Conservation (phyloP, 1,140 invertebrate species). For the Anthonomus grandis region DNA sequence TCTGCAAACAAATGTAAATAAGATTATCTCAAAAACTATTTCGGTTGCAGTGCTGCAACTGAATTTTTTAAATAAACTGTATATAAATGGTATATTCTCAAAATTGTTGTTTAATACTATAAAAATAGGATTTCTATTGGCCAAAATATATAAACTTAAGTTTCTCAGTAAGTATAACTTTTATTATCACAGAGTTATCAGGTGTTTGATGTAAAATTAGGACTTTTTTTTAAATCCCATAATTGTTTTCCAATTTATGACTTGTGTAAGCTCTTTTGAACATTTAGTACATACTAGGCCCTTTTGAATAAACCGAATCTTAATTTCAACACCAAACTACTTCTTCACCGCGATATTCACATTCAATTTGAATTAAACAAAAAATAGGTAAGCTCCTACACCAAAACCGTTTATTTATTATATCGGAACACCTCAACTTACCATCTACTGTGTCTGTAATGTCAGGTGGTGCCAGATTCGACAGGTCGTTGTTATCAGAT, state of each 20-base stretch:
- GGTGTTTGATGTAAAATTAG: neutral
- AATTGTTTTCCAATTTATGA: too few relatives aligned
- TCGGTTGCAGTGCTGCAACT: too few relatives aligned
- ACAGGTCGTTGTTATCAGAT: conserved; percentile 46
- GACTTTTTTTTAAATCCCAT: too few relatives aligned
- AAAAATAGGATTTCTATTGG: too few relatives aligned
- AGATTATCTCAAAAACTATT: too few relatives aligned
- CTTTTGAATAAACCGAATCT: neutral
- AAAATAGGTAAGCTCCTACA: neutral
- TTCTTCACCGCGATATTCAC: neutral
- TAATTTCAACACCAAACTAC: neutral
- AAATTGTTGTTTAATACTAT: too few relatives aligned
- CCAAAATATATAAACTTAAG: too few relatives aligned
- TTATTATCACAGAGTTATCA: too few relatives aligned
- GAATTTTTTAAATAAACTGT: too few relatives aligned
- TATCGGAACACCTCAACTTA: conserved; percentile 45
- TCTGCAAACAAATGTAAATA: too few relatives aligned
- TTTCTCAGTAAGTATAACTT: too few relatives aligned
- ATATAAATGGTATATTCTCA: too few relatives aligned
- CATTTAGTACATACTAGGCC: neutral
- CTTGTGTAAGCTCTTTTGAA: neutral
- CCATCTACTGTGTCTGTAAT: conserved; percentile 59
- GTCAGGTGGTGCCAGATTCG: conserved; percentile 55
- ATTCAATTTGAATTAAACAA: neutral
- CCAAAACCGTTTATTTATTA: neutral